Evolutionary conservation across 2,797 vertebrate species (phyloP).

Genomic region (Potorous gilbertii): DNA sequence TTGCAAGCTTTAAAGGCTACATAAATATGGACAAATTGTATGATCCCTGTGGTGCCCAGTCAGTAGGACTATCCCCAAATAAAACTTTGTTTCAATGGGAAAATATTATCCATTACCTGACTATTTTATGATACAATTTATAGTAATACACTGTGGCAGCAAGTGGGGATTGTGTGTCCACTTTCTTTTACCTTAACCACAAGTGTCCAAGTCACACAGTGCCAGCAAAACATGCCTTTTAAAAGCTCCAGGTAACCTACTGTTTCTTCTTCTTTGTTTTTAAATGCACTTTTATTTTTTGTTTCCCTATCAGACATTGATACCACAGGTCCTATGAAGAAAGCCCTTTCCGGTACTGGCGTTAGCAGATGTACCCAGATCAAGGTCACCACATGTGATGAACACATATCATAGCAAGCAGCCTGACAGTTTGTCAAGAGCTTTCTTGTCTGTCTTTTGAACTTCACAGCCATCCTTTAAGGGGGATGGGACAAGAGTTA

Average conservation of each 20-base stretch:
- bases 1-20: neutral
- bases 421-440: neutral
- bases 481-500: neutral
- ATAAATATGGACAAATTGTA: neutral
- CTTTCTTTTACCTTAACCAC: neutral
- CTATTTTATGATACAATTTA: neutral
- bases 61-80: slow-evolving; percentile 21
- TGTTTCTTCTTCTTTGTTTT: neutral
- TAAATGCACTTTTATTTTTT: neutral
- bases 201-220: neutral
- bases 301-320: neutral
- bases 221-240: neutral
- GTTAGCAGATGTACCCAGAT: neutral
- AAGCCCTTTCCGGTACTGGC: neutral
- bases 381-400: neutral
- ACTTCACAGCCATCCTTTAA: neutral
- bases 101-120: neutral
- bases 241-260: neutral
- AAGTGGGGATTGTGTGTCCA: neutral
- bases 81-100: slow-evolving; percentile 4
- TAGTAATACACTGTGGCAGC: neutral
- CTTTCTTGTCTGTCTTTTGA: neutral
- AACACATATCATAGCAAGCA: neutral
- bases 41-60: neutral
- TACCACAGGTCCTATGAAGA: neutral